Conservation (phyloP, 2,113 vertebrate genomes). For the Corapipo altera region DNA sequence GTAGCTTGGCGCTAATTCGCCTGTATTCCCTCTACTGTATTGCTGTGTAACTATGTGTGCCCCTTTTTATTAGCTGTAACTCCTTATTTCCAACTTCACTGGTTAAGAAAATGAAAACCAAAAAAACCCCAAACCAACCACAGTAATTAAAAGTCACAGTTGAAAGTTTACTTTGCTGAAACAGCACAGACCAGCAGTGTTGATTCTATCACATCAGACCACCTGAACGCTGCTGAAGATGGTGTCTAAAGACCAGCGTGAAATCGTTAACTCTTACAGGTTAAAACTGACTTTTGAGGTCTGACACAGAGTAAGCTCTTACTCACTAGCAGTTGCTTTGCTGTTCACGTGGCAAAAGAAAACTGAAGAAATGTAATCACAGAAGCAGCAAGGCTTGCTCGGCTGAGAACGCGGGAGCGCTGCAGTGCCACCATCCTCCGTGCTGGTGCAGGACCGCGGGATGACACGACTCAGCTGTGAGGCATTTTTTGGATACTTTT, state of each 20-base stretch:
- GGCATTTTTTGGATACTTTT: background rate
- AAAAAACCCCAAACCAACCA: background rate
- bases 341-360: background rate
- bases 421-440: background rate
- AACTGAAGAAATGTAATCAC: background rate
- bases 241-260: background rate
- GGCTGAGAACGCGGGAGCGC: background rate
- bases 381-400: background rate
- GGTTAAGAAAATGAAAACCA: constrained; percentile 2
- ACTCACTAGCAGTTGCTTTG: background rate
- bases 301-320: background rate
- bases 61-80: constrained; percentile 40
- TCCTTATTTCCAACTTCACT: constrained; percentile 9
- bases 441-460: background rate
- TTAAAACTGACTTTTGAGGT: background rate
- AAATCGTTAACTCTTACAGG: background rate
- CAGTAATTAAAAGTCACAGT: background rate
- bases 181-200: background rate
- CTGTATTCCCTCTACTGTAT: constrained; percentile 49
- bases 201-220: background rate
- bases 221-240: background rate
- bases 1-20: background rate
- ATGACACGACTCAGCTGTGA: background rate
- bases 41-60: constrained; percentile 37
- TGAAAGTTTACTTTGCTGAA: background rate